Evolutionary conservation across 2,888 invertebrate species (phyloP).

Genomic region (Galeopsomyia nigrocyanea): DNA sequence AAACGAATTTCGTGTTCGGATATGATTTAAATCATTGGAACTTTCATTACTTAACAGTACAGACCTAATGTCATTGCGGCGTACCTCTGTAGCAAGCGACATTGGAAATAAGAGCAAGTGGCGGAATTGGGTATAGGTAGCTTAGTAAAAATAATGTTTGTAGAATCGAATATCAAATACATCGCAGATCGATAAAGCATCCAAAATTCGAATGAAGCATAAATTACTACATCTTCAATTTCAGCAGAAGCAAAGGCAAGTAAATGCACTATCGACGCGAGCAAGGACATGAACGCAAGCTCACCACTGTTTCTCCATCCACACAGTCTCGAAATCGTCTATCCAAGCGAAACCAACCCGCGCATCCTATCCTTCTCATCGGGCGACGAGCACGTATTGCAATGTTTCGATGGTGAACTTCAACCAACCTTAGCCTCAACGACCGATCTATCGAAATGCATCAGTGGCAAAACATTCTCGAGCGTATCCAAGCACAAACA

Average conservation of each 20-base stretch:
- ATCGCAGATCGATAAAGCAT: no score
- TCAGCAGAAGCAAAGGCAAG: not conserved
- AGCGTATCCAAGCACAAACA: not conserved
- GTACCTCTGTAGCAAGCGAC: no score
- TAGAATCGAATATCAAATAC: no score
- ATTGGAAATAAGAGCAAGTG: no score
- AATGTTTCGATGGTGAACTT: conserved; percentile 14
- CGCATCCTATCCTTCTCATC: not conserved
- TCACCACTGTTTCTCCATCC: conserved; percentile 23
- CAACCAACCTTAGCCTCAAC: not conserved
- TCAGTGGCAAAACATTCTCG: not conserved
- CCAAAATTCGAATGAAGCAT: no score
- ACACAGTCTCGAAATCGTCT: conserved; percentile 14
- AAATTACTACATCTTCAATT: not conserved
- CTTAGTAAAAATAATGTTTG: no score
- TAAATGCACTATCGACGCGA: conserved; percentile 29
- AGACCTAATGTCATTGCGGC: no score
- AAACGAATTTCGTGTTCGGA: no score
- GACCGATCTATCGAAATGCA: conserved; percentile 11
- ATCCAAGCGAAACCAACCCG: conserved; percentile 13
- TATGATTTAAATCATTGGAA: no score
- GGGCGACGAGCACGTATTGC: not conserved
- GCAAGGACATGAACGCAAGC: conserved; percentile 15
- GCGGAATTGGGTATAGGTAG: no score
- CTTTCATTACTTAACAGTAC: no score